phyloP scores from a whole-genome alignment of 2,888 invertebrate species.

The Tillus elongatus region DNA sequence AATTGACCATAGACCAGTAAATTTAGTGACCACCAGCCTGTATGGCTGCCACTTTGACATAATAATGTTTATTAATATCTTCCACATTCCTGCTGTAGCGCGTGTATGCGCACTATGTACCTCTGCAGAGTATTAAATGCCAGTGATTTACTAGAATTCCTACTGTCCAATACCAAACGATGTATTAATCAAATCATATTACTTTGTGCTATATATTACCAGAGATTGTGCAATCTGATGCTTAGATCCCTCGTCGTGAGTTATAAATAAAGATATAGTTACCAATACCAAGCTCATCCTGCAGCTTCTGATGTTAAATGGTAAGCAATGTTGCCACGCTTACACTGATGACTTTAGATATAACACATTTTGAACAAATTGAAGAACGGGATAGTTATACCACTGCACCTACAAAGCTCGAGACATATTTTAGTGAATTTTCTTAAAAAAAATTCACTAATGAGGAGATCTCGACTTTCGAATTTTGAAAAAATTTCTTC shows the following conservation, averaged over 20 bases:
- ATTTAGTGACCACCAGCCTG: conserved; percentile 27
- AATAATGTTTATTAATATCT: conserved; percentile 28
- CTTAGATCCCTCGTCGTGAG: conserved; percentile 28
- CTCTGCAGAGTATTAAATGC: too few relatives aligned
- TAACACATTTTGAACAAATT: too few relatives aligned
- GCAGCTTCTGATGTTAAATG: too few relatives aligned
- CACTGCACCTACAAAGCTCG: too few relatives aligned
- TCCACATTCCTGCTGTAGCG: conserved; percentile 20
- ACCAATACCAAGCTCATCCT: conserved; percentile 14
- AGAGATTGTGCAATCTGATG: conserved; percentile 26
- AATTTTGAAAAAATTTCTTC: too few relatives aligned
- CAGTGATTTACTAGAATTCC: conserved; percentile 23
- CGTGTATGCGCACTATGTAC: conserved; percentile 13
- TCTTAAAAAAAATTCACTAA: too few relatives aligned
- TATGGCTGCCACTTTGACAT: conserved; percentile 25
- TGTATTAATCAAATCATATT: conserved; percentile 27
- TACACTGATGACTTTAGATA: too few relatives aligned
- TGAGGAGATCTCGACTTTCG: too few relatives aligned
- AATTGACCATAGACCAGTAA: conserved; percentile 22
- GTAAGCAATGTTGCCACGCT: too few relatives aligned
- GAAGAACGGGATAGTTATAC: too few relatives aligned
- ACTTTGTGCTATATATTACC: conserved; percentile 24
- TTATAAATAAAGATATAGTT: conserved; percentile 35
- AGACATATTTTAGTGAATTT: too few relatives aligned
- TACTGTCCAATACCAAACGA: conserved; percentile 24